Conservation (phyloP, 2,797 vertebrate genomes). For the Aotus griseimembra region DNA sequence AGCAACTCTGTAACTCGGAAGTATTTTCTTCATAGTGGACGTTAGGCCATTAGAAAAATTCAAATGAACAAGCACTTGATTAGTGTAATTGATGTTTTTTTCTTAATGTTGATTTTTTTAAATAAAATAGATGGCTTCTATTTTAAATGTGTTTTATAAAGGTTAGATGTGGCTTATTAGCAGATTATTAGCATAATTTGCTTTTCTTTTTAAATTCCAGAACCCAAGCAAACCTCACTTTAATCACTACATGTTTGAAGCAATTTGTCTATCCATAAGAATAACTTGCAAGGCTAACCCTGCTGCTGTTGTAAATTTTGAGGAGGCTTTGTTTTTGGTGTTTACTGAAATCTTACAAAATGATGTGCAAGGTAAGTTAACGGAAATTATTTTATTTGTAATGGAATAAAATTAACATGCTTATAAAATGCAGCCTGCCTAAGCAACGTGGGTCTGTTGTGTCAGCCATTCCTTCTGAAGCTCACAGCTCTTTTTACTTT, state of each 20-base stretch:
- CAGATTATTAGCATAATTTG: not conserved
- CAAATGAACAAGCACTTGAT: not conserved
- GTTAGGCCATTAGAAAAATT: not conserved
- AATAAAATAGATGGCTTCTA: not conserved
- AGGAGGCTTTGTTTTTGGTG: conserved; percentile 97
- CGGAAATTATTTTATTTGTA: not conserved
- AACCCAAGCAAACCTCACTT: conserved; percentile 99
- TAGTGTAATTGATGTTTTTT: not conserved
- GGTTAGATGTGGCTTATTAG: not conserved
- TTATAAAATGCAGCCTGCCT: not conserved
- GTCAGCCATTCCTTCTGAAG: not conserved
- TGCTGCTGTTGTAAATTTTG: conserved; percentile 93
- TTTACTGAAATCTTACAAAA: conserved; percentile 99
- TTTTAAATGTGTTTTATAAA: conserved; percentile 1
- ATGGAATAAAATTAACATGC: not conserved
- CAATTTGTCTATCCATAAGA: conserved; percentile 96
- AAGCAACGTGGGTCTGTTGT: not conserved
- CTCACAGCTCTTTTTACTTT: not conserved
- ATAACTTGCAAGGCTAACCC: conserved; percentile 98
- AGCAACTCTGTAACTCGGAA: not conserved
- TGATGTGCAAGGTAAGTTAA: conserved; percentile 94
- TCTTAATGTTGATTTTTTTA: not conserved
- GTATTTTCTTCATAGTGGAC: not conserved
- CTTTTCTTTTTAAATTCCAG: conserved; percentile 84
- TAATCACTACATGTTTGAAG: conserved; percentile 99